A percentile compares a stretch with the other conserved stretches of the same genome.
Evolutionary conservation across 2,113 vertebrate species (phyloP).

Genomic region (Falco punctatus): DNA sequence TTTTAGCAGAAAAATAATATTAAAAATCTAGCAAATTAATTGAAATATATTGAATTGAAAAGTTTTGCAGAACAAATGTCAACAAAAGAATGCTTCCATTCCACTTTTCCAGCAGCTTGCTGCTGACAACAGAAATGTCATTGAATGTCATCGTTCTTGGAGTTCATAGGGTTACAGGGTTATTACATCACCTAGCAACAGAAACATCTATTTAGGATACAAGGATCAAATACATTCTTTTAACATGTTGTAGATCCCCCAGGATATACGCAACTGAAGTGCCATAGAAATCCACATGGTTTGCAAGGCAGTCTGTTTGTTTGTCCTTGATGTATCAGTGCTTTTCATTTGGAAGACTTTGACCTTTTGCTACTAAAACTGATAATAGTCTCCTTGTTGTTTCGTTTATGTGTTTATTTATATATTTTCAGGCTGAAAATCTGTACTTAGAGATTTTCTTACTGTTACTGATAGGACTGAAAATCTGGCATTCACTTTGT

Average conservation of each 20-base stretch:
- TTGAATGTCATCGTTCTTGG: conserved; percentile 5
- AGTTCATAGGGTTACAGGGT: neutral
- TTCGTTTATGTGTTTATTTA: neutral
- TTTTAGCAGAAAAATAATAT: neutral
- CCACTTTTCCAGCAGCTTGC: neutral
- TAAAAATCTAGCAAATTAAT: neutral
- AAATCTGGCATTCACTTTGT: neutral
- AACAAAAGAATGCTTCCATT: neutral
- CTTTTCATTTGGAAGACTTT: conserved; percentile 30
- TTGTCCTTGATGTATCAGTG: conserved; percentile 36
- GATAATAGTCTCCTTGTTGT: neutral
- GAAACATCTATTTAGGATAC: conserved; percentile 21
- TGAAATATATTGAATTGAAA: neutral
- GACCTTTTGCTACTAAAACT: conserved; percentile 28
- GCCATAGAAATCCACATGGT: neutral
- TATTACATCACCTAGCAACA: conserved; percentile 59
- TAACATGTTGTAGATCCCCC: conserved; percentile 16
- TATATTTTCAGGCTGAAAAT: neutral
- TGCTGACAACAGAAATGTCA: conserved; percentile 7
- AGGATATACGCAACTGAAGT: conserved; percentile 26
- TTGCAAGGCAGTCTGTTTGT: neutral
- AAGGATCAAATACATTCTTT: conserved; percentile 43
- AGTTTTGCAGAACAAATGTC: neutral
- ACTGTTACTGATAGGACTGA: neutral
- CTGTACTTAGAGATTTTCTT: neutral